Evolutionary conservation across 2,113 vertebrate genomes (phyloP).

Genomic region (Lasiurus borealis): DNA sequence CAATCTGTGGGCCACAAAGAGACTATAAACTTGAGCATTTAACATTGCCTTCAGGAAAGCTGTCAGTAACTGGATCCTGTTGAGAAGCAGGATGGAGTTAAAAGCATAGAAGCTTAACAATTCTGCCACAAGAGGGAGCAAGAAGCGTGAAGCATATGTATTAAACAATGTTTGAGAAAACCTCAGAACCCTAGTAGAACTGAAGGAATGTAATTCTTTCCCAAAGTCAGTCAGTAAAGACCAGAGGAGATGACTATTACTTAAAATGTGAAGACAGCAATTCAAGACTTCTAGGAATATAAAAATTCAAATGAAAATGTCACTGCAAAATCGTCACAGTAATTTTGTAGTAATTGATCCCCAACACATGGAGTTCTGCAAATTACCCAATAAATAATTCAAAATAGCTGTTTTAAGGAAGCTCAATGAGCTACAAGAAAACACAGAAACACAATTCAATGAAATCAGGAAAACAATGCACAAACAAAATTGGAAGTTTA

Average conservation of each 20-base stretch:
- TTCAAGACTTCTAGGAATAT: background rate
- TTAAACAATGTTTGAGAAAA: background rate
- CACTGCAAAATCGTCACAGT: background rate
- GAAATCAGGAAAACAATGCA: background rate
- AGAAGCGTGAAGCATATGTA: background rate
- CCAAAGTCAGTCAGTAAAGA: background rate
- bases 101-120: background rate
- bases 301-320: background rate
- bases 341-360: background rate
- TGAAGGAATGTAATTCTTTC: background rate
- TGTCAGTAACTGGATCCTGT: background rate
- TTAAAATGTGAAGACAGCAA: background rate
- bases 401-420: background rate
- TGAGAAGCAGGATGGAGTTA: background rate
- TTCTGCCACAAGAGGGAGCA: slow-evolving; percentile 50
- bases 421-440: background rate
- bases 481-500: background rate
- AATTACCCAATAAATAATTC: background rate
- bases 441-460: background rate
- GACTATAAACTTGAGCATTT: background rate
- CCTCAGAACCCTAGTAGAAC: background rate
- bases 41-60: background rate
- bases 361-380: background rate
- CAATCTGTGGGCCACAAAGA: background rate
- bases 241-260: background rate